Conservation (phyloP, 1,140 invertebrate genomes). For the Frieseomelitta varia region DNA sequence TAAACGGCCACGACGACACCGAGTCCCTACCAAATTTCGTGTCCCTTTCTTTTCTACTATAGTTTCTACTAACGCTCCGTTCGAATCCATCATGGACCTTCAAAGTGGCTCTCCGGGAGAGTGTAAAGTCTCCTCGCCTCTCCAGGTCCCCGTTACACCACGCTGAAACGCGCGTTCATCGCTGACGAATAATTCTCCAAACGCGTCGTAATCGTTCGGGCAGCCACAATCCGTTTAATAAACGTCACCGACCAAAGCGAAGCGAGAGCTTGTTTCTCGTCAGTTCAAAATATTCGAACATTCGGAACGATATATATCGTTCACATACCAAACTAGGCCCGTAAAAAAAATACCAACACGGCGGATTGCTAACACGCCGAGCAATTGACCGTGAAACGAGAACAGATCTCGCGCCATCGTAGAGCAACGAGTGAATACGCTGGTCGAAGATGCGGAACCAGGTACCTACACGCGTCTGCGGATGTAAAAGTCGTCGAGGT, state of each 20-base stretch:
- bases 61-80: too few relatives aligned
- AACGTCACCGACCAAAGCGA: slow-evolving; percentile 10
- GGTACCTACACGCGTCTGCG: slow-evolving; percentile 20
- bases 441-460: neutral
- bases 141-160: neutral
- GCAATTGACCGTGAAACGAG: neutral
- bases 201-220: neutral
- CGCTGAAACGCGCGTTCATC: neutral
- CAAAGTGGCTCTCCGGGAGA: neutral
- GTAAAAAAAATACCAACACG: neutral
- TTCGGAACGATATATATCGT: too few relatives aligned
- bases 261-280: too few relatives aligned
- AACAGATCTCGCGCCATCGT: neutral
- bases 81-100: slow-evolving; percentile 24
- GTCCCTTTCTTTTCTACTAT: slow-evolving; percentile 12
- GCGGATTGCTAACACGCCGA: neutral
- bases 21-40: slow-evolving; percentile 31
- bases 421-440: neutral
- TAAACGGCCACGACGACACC: slow-evolving; percentile 46
- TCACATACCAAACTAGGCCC: too few relatives aligned
- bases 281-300: too few relatives aligned
- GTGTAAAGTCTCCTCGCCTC: neutral
- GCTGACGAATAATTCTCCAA: neutral
- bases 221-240: neutral
- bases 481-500: slow-evolving; percentile 58